Conservation (phyloP, 2,113 vertebrate genomes). For the cat (Felis catus) region F.catus_Fca126_mat1.0 CM031425.1:25917501-25918000, state of each 20-base stretch:
- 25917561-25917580: slow-evolving; percentile 3
- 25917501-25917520: neutral
- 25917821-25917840: neutral
- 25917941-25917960: neutral
- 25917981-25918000: neutral
- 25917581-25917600: too few species aligned
- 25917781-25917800: too few species aligned
- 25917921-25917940: neutral
- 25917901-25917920: neutral
- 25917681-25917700: too few species aligned
- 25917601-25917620: too few species aligned
- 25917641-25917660: too few species aligned
- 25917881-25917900: neutral
- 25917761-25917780: too few species aligned
- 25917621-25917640: too few species aligned
- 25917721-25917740: too few species aligned
- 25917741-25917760: too few species aligned
- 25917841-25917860: neutral
- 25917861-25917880: neutral
- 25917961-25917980: neutral
- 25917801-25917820: too few species aligned
- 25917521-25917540: neutral
- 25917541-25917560: neutral
- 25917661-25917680: too few species aligned
- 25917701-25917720: too few species aligned